These are phyloP conservation scores for Dipodomys stephensi DNA, from an alignment of 2,113 vertebrate genomes.

Conservation along the genomic window DNA sequence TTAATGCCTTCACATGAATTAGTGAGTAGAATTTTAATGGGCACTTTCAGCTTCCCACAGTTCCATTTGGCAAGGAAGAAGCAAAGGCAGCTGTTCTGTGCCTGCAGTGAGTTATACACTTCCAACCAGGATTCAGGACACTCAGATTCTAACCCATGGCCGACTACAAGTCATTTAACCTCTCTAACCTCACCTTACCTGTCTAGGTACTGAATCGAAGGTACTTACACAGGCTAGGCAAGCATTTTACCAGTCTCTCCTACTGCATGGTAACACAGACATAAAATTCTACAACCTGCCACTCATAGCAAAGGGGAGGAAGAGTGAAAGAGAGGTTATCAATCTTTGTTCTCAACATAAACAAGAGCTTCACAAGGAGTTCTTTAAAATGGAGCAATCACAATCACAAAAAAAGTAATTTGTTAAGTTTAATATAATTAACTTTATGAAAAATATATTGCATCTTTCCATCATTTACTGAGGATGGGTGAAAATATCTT, in stretches of 20 bases:
- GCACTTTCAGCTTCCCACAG: conserved; percentile 60
- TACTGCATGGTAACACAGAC: neutral
- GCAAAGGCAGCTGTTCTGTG: conserved; percentile 26
- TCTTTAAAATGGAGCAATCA: neutral
- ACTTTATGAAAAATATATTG: neutral
- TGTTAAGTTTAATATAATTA: neutral
- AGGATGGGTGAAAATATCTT: neutral
- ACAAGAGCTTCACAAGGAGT: neutral
- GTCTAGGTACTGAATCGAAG: neutral
- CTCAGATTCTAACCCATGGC: neutral
- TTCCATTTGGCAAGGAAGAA: conserved; percentile 65
- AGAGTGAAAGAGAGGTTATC: neutral
- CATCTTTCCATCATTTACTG: neutral
- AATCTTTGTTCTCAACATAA: neutral
- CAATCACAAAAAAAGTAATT: neutral
- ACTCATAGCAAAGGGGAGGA: accelerated
- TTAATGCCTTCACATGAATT: conserved; percentile 81
- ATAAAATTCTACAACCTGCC: neutral
- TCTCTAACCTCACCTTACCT: too few relatives aligned
- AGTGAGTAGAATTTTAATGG: conserved; percentile 79
- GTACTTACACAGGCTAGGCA: too few relatives aligned
- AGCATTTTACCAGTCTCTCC: neutral
- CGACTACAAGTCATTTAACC: neutral
- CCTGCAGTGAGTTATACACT: neutral
- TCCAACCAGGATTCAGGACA: neutral